Base-by-base conservation (phyloP, 2,113 vertebrate species). In the Solenodon paradoxus region DNA sequence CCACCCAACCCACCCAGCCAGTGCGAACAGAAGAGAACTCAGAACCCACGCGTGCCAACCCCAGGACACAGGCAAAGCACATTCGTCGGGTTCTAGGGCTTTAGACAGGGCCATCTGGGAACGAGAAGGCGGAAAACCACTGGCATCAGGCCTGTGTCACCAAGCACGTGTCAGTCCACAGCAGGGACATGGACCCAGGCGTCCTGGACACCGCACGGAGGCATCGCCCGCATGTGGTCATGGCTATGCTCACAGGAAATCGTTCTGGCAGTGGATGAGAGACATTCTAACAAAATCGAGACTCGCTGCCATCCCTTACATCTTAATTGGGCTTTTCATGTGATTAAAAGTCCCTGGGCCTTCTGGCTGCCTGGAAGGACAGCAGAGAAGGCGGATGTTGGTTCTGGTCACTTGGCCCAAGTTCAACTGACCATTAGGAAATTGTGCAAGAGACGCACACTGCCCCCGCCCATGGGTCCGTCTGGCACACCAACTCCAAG, bases 261-360 rank as follows among this genome's bases (percentile, higher is more conserved):
- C 11, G 5, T 72, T 51, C 75, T 95, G 95, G 93, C 87, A 75
- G 84, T 2, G 5, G 93, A 95, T 92, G 72, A 95, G 59, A 97
- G 78, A 64, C 47, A 53, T 28, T 66, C 78, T 30, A 45, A 72
- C 72, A 19, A 38, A 75, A 28, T 51, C 78, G 88, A 49, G 83
- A 77, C 80, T n/a, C 38, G 64, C 40, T 42, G 35, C 64, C 59
- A 40, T 26, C 85, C 69, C 74, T 64, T 3, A 32, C 40, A 68
- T 61, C 79, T 89, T 63, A 53, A 57, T 7, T 7, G 20, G 40
- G 55, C 59, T 77, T 30, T 80, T 95, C 57, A 55, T 71, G 45
- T 51, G 72, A 84, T 40, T 53, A 55, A 8, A 49, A n/a, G 69
- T 45, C 81, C 49, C 49, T 11, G 45, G n/a, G 95, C 63, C 45